phyloP scores from a whole-genome alignment of 2,113 vertebrate species.

The Vulpes vulpes region DNA sequence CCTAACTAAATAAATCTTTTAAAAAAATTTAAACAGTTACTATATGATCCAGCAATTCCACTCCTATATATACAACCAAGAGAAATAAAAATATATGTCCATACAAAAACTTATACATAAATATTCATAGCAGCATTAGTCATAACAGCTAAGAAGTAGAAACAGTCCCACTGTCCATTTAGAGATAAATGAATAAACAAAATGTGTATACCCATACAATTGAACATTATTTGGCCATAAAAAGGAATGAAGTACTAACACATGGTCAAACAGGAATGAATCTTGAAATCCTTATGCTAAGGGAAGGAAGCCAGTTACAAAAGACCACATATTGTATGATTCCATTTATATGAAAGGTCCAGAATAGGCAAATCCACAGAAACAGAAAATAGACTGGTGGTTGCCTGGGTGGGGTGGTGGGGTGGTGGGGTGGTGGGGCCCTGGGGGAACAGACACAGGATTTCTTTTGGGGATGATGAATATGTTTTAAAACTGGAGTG shows the following conservation, averaged over 20 bases:
- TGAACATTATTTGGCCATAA: conserved; percentile 9
- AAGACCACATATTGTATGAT: not conserved
- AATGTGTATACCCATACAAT: not conserved
- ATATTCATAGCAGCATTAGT: conserved; percentile 7
- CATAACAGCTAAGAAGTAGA: conserved; percentile 26
- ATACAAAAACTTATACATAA: conserved; percentile 38
- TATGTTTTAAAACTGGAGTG: not conserved
- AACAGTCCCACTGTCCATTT: not conserved
- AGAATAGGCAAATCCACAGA: conserved; percentile 7
- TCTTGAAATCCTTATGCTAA: not conserved
- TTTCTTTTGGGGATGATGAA: conserved; percentile 35
- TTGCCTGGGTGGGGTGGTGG: not conserved
- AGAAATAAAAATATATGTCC: not conserved
- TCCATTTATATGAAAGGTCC: not conserved
- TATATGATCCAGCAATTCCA: not conserved
- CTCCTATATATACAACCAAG: conserved; percentile 9
- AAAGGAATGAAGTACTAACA: not conserved
- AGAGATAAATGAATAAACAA: conserved; percentile 35
- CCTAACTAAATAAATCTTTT: not conserved
- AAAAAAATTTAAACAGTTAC: conserved; percentile 6
- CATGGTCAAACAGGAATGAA: not conserved
- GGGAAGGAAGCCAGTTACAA: not conserved
- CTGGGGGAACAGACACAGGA: not conserved
- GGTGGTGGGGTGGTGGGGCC: too few species aligned
- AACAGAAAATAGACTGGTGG: not conserved